These are phyloP conservation scores for Drosophila pallidifrons DNA, from an alignment of 1,140 invertebrate species.

Conservation along the genomic window DNA sequence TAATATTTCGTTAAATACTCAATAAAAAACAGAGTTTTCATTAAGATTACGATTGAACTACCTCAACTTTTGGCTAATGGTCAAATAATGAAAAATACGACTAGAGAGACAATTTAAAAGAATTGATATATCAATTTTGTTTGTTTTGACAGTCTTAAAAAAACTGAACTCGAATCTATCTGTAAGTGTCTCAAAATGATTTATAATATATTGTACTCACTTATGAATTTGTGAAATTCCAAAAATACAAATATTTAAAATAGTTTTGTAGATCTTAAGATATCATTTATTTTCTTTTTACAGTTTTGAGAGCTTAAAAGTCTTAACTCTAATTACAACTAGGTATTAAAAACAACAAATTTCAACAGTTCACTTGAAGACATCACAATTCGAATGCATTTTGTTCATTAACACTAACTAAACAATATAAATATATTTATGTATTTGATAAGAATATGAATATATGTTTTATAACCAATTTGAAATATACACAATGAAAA, in stretches of 20 bases:
- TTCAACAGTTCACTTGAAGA: conserved; percentile 80
- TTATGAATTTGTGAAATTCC: neutral
- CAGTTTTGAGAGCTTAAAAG: conserved; percentile 54
- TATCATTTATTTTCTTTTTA: conserved; percentile 47
- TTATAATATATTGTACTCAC: too few species aligned
- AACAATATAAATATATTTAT: conserved; percentile 69
- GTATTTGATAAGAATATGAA: conserved; percentile 33
- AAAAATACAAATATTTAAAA: neutral
- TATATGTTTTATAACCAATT: conserved; percentile 60
- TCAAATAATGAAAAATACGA: neutral
- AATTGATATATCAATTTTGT: too few species aligned
- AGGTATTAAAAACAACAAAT: conserved; percentile 67
- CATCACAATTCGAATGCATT: conserved; percentile 73
- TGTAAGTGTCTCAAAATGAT: too few species aligned
- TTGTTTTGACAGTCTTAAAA: too few species aligned
- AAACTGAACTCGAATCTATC: too few species aligned
- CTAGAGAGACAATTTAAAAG: too few species aligned
- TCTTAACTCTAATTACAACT: conserved; percentile 42
- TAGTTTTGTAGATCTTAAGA: conserved; percentile 1
- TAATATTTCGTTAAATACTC: neutral
- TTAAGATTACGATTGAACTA: neutral
- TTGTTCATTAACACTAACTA: conserved; percentile 63
- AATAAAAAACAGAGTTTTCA: neutral
- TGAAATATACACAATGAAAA: conserved; percentile 76
- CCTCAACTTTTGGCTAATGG: neutral